Evolutionary conservation across 2,888 invertebrate species (phyloP), one percentile per base, ranked within the genome.

Genomic region (Philhelius pedissequus): DNA sequence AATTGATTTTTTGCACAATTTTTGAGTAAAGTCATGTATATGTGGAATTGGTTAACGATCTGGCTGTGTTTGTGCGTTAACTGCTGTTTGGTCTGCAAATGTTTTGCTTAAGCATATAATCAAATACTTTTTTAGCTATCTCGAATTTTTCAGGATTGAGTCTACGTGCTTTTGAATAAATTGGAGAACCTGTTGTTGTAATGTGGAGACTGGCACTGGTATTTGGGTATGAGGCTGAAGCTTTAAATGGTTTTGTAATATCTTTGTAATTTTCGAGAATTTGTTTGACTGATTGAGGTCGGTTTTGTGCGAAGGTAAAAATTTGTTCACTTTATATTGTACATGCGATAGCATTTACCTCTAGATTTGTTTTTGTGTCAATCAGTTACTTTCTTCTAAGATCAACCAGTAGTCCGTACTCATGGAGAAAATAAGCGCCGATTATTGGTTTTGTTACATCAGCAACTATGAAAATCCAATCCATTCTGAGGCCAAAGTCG

Each of bases 1-100:
- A 11, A 87, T 64, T 38, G 4, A 25, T 45, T 64, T 79, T 6
- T 50, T 62, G 15, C 22, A 22, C 40, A 71, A 25, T 7, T 30
- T 22, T 15, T 18, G 13, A 8, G 32, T 48, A 25, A 76, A 68
- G 56, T 76, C 76, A 9, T 86, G 70, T 2, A 86, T 54, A 30
- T 75, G 43, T 18, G 68, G 32, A 8, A 32, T 32, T 2, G 32
- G 32, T 2, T 32, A 32, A 9, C 7, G 25, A 25, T 32, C 32
- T 32, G 32, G 32, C 3, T 32, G 1, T 1, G 25, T 25, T 2
- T 32, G 32, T 32, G 32, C 32, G 11, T 32, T 32, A 5, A 5
- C 25, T 25, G 5, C 25, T 25, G 25, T 5, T 25, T 25, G 25
- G 25, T 25, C 25, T 25, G 5, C 25, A 25, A 25, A 25, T 25